Conservation (phyloP, 2,113 vertebrate genomes). For the Raja brachyura region DNA sequence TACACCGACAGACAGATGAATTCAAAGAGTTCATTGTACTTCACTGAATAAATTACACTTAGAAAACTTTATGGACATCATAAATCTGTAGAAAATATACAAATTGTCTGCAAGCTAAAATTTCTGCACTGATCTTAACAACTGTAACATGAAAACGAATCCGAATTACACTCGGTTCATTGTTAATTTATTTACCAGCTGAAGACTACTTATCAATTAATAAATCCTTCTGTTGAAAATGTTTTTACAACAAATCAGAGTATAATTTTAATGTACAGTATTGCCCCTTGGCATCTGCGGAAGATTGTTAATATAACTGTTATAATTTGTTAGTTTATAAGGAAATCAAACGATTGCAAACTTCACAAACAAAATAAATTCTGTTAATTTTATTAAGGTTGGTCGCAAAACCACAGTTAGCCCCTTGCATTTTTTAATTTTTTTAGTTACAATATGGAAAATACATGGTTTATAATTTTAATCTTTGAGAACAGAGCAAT, state of each 20-base stretch:
- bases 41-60: slow-evolving; percentile 23
- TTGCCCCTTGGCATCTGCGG: too few relatives aligned
- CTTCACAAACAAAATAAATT: neutral
- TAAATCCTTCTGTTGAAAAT: neutral
- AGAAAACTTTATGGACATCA: neutral
- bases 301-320: neutral
- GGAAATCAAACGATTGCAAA: neutral
- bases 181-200: neutral
- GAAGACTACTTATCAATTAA: neutral
- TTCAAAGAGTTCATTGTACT: neutral
- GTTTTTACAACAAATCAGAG: neutral
- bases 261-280: neutral
- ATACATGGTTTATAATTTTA: neutral
- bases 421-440: neutral
- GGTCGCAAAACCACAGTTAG: neutral
- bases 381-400: neutral
- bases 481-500: neutral
- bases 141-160: neutral
- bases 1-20: neutral
- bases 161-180: neutral
- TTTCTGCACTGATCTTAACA: neutral
- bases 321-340: slow-evolving; percentile 6
- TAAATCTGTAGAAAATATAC: neutral
- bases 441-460: neutral
- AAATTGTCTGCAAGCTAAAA: neutral